Conservation (phyloP, 2,888 invertebrate species). For the Fragum whitleyi region DNA sequence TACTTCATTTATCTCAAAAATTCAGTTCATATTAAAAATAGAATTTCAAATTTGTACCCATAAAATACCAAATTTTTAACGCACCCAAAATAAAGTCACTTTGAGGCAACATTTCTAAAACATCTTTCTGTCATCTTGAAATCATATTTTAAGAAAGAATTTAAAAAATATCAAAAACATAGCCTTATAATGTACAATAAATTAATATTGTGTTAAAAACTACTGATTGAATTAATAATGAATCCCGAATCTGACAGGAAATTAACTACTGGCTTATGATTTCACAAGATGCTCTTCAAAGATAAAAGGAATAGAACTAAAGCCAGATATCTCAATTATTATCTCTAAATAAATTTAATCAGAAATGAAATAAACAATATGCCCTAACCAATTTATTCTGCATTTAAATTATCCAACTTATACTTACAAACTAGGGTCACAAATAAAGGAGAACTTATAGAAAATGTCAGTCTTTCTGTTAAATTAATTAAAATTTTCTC, state of each 20-base stretch:
- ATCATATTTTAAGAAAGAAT: no score
- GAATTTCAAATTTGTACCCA: no score
- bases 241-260: slow-evolving; percentile 30
- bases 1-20: no score
- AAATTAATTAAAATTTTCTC: no score
- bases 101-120: no score
- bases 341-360: slow-evolving; percentile 65
- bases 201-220: slow-evolving; percentile 25
- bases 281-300: slow-evolving; percentile 15
- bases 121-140: no score
- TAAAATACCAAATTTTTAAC: no score
- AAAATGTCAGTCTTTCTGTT: no score
- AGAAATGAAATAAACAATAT: slow-evolving; percentile 68
- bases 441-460: not conserved
- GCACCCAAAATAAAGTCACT: no score
- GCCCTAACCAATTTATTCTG: slow-evolving; percentile 63
- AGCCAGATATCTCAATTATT: slow-evolving; percentile 47
- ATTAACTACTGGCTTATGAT: slow-evolving; percentile 18
- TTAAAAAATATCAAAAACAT: no score
- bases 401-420: slow-evolving; percentile 45
- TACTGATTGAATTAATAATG: slow-evolving; percentile 28
- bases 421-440: slow-evolving; percentile 21
- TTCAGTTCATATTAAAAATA: no score
- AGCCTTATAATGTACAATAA: slow-evolving; percentile 10
- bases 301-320: slow-evolving; percentile 47